A percentile compares a stretch with the other conserved stretches of the same genome.
Evolutionary conservation across 2,888 invertebrate species (phyloP).

Genomic region (Antitype chi): DNA sequence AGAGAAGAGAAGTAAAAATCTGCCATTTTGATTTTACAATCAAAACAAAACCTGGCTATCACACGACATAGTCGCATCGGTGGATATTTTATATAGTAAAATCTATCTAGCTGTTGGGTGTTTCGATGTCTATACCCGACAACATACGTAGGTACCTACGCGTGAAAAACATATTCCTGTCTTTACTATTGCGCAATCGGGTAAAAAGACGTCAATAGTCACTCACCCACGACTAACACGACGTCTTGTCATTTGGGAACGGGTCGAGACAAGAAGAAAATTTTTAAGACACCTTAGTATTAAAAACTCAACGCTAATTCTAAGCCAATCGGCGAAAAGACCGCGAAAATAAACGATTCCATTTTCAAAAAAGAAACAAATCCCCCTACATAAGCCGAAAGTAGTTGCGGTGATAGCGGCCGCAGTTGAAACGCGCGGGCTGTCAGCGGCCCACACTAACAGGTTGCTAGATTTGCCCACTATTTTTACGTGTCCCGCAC

Average conservation of each 20-base stretch:
- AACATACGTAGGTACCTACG: not conserved
- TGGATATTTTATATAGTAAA: not conserved
- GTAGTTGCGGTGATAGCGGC: constrained; percentile 79
- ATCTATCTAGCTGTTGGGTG: not conserved
- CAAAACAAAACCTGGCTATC: not conserved
- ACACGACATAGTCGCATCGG: not conserved
- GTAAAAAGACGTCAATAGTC: not conserved
- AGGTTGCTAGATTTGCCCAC: constrained; percentile 88
- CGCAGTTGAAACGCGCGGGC: constrained; percentile 66
- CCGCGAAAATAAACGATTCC: constrained; percentile 17
- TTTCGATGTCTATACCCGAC: not conserved
- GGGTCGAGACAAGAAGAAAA: not conserved
- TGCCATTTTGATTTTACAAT: not conserved
- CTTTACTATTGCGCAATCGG: not conserved
- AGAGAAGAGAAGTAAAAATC: not conserved
- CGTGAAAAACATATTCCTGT: not conserved
- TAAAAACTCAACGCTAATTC: not conserved
- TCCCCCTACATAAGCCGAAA: constrained; percentile 55
- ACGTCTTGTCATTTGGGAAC: not conserved
- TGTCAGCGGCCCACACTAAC: constrained; percentile 80
- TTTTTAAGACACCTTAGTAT: not conserved
- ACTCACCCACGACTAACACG: not conserved
- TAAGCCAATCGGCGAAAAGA: constrained; percentile 15
- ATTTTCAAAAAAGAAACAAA: constrained; percentile 42
- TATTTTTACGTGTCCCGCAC: constrained; percentile 87